Percentiles rank a stretch among this genome's conserved stretches.
These are phyloP conservation scores for Uloborus diversus DNA, from an alignment of 1,140 invertebrate species.

Conservation along the genomic window DNA sequence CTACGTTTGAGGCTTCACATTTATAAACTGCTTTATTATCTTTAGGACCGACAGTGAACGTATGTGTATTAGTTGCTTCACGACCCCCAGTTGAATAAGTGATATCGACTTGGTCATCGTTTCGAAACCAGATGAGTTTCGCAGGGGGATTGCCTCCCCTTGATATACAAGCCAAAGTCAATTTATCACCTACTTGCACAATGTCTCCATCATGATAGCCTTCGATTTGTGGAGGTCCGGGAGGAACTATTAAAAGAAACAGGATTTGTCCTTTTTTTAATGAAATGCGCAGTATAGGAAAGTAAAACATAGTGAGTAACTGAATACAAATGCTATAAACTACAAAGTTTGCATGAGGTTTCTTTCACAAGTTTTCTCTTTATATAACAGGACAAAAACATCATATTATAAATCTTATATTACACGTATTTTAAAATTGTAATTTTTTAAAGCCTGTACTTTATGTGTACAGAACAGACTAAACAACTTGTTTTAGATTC, in stretches of 20 bases:
- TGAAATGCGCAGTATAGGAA: no score
- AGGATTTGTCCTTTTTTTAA: no score
- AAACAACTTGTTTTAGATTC: no score
- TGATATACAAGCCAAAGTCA: constrained; percentile 89
- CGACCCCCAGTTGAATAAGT: constrained; percentile 78
- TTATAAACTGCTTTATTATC: constrained; percentile 92
- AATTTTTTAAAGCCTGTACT: no score
- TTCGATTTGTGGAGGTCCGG: constrained; percentile 89
- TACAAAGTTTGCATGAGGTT: no score
- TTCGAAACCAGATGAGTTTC: constrained; percentile 92
- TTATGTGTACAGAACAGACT: no score
- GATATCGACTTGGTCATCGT: constrained; percentile 69
- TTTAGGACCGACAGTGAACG: constrained; percentile 83
- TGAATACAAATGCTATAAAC: no score
- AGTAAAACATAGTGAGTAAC: no score
- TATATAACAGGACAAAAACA: no score
- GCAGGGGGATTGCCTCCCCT: constrained; percentile 94
- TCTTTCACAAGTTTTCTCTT: no score
- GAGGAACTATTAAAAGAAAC: constrained; percentile 78
- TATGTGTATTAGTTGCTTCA: constrained; percentile 84
- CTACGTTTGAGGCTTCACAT: constrained; percentile 91
- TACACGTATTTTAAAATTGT: no score
- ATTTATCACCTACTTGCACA: constrained; percentile 79
- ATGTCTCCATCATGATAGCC: constrained; percentile 90
- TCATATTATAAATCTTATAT: no score